Percentiles rank a stretch among this genome's conserved stretches.
Conservation (phyloP, 2,797 vertebrate genomes). For the Erethizon dorsatum region DNA sequence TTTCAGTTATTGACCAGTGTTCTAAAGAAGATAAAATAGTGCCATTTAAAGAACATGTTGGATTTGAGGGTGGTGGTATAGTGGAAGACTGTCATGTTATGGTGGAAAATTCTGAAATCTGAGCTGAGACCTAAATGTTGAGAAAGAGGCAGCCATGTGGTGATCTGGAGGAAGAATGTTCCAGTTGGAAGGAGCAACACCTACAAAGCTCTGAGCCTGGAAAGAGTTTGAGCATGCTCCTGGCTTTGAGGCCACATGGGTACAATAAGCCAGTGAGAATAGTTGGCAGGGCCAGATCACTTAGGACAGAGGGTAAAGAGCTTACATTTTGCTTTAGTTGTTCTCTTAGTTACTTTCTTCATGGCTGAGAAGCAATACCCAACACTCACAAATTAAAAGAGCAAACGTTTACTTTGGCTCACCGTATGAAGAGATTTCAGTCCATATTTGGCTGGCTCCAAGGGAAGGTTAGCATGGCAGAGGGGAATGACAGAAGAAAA, state of each 20-base stretch:
- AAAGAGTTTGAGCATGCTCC: not conserved
- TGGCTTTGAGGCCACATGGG: not conserved
- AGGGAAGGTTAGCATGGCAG: too few relatives aligned
- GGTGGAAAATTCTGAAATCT: not conserved
- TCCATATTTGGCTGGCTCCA: too few relatives aligned
- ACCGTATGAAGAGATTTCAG: not conserved
- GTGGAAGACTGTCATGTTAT: not conserved
- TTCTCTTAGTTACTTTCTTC: not conserved
- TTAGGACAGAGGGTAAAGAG: not conserved
- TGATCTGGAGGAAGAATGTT: not conserved
- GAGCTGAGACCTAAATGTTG: not conserved
- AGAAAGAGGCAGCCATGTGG: not conserved
- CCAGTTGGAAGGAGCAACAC: not conserved
- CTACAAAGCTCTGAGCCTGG: not conserved
- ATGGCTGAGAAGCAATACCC: not conserved
- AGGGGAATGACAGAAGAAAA: not conserved
- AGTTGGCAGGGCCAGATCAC: not conserved
- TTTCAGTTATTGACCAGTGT: not conserved
- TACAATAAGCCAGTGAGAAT: not conserved
- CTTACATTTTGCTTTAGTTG: not conserved
- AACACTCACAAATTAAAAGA: not conserved
- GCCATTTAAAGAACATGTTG: not conserved
- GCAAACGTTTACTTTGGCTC: not conserved
- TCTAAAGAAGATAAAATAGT: slow-evolving; percentile 33
- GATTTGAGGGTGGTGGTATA: not conserved